Conservation (phyloP, 1,140 invertebrate genomes). For the Magallana angulata region DNA sequence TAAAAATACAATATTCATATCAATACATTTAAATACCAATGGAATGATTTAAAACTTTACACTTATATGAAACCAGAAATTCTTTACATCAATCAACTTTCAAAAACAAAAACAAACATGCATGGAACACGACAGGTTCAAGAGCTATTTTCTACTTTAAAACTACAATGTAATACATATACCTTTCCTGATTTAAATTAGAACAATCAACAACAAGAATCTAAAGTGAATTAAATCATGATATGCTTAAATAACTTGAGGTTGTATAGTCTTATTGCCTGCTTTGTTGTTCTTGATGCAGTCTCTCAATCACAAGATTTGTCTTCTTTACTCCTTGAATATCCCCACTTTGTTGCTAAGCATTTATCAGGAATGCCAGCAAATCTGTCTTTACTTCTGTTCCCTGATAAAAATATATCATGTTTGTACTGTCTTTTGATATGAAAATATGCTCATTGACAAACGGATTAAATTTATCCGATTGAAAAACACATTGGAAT, state of each 20-base stretch:
- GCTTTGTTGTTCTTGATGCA: background rate
- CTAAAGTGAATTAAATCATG: background rate
- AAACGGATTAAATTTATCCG: too few species aligned
- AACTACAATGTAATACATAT: too few species aligned
- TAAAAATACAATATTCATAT: too few species aligned
- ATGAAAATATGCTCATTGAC: too few species aligned
- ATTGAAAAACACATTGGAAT: too few species aligned
- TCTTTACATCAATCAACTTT: background rate
- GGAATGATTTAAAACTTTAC: background rate
- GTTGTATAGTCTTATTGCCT: background rate
- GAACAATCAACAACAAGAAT: too few species aligned
- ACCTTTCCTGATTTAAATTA: too few species aligned
- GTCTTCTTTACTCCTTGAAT: slow-evolving; percentile 51
- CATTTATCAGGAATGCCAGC: slow-evolving; percentile 59
- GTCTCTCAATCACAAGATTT: background rate
- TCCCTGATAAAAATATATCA: slow-evolving; percentile 58
- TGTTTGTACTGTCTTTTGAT: background rate
- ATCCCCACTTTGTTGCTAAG: slow-evolving; percentile 60
- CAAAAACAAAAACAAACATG: too few species aligned
- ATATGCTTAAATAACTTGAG: background rate
- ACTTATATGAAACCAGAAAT: background rate
- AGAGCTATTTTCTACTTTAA: too few species aligned
- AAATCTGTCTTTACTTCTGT: slow-evolving; percentile 62
- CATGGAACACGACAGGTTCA: too few species aligned
- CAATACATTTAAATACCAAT: too few species aligned